These are phyloP conservation scores for Sarcophaga bullata DNA, from an alignment of 1,140 invertebrate species.

Conservation along the genomic window DNA sequence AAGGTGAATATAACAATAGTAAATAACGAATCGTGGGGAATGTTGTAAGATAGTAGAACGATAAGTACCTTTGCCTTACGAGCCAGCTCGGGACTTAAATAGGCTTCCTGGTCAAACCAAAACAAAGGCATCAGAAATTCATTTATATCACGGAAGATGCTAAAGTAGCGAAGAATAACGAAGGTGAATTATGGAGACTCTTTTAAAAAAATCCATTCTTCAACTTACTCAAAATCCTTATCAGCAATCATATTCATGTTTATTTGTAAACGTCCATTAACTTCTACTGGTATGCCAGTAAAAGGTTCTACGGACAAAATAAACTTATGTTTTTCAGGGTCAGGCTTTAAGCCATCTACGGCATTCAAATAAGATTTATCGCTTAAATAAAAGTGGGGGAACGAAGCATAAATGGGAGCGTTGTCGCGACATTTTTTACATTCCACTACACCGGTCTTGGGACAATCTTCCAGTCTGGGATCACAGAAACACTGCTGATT, in stretches of 20 bases:
- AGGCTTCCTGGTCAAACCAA: slow-evolving; percentile 78
- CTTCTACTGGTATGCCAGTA: slow-evolving; percentile 75
- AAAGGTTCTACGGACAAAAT: slow-evolving; percentile 77
- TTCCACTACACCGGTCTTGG: slow-evolving; percentile 71
- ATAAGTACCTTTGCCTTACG: slow-evolving; percentile 67
- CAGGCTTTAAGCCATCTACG: slow-evolving; percentile 78
- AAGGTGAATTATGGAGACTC: not conserved
- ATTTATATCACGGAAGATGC: slow-evolving; percentile 69
- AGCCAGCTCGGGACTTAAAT: slow-evolving; percentile 71
- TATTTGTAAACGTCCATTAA: slow-evolving; percentile 77
- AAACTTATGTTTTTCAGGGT: slow-evolving; percentile 76
- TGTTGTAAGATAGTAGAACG: not conserved
- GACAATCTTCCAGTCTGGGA: slow-evolving; percentile 63
- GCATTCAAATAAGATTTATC: slow-evolving; percentile 74
- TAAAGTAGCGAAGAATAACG: slow-evolving; percentile 50
- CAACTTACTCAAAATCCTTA: slow-evolving; percentile 69
- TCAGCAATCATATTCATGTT: slow-evolving; percentile 75
- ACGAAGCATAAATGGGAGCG: slow-evolving; percentile 83
- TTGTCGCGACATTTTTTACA: slow-evolving; percentile 77
- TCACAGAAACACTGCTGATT: slow-evolving; percentile 70
- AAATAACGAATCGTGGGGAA: slow-evolving; percentile 13
- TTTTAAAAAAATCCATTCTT: not conserved
- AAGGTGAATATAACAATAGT: slow-evolving; percentile 6
- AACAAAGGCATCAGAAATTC: slow-evolving; percentile 73
- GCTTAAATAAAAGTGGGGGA: slow-evolving; percentile 87